Base-by-base conservation (phyloP, 2,888 invertebrate genomes). In the Drosophila yooni region DNA sequence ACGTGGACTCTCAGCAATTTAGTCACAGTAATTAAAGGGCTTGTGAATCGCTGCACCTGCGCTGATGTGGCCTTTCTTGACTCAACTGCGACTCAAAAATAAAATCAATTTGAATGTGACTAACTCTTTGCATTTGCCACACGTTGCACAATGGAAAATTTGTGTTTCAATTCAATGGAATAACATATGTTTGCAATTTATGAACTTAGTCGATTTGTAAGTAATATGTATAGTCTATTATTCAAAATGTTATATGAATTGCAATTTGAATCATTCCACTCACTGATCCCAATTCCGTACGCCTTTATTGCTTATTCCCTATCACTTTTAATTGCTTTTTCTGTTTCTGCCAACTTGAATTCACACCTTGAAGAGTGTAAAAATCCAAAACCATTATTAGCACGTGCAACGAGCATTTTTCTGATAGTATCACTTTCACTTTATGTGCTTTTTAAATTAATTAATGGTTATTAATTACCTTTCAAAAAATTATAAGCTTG, bases 31-130 rank as follows among this genome's bases (percentile, higher is more conserved):
- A 64, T 70, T 70, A 73, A 58, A 67, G 50, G 70, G 66, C 84
- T 73, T 89, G 89, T 65, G 85, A 85, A 84, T 68, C 50, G 66
- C 69, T 70, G 70, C 88, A 85, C 88, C 88, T 85, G 89, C 72
- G 72, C 75, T 81, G 84, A 82, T 84, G 89, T 87, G 89, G 79
- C 84, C 56, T 81, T 81, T 67, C 59, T 60, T 50, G 29, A 33
- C 46, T 31, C 27, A 51, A 60, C 40, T 43, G 57, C 29, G 50
- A n/a, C 38, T 27, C 8, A 15, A 29, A 60, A 31, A 58, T 52
- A 67, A 72, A 88, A 79, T 79, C 79, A 79, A 72, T 83, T 66
- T 65, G 74, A 83, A 74, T 75, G 79, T 79, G 33, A 34, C 78
- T 76, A 78, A 83, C 72, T 74, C 58, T 48, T 64, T 29, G 25